Conservation (phyloP, 2,888 invertebrate species). For the Ormia ochracea region DNA sequence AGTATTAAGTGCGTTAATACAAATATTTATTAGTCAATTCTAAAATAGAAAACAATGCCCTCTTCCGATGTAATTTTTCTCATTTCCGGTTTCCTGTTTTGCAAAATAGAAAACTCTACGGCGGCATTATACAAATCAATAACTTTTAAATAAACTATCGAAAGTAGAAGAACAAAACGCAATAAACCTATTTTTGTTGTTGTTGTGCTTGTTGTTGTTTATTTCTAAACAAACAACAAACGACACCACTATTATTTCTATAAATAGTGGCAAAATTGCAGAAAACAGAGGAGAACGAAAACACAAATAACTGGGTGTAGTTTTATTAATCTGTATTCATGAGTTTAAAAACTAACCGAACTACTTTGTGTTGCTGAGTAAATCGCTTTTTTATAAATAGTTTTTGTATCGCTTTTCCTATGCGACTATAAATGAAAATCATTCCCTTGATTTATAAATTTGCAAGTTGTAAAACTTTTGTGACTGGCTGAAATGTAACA, state of each 20-base stretch:
- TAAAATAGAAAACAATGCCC: slow-evolving; percentile 28
- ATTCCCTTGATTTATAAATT: not conserved
- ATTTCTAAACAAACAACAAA: slow-evolving; percentile 19
- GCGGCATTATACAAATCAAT: slow-evolving; percentile 38
- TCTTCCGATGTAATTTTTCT: slow-evolving; percentile 66
- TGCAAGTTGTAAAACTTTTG: slow-evolving; percentile 40
- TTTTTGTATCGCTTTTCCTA: not conserved
- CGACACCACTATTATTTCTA: slow-evolving; percentile 28
- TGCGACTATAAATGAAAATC: not conserved
- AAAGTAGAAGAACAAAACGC: slow-evolving; percentile 22
- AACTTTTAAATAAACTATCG: slow-evolving; percentile 28
- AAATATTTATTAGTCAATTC: slow-evolving; percentile 25
- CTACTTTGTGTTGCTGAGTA: not conserved
- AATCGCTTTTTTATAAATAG: not conserved
- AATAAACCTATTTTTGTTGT: slow-evolving; percentile 5
- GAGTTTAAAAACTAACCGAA: not conserved
- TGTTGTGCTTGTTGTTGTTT: too few relatives aligned
- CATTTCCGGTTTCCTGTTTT: slow-evolving; percentile 70
- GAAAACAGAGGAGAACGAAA: not conserved
- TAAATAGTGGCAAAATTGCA: slow-evolving; percentile 1
- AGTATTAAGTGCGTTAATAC: slow-evolving; percentile 35
- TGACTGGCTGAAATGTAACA: slow-evolving; percentile 44
- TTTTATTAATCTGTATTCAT: slow-evolving; percentile 20
- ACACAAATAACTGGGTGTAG: slow-evolving; percentile 32
- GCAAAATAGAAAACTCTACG: slow-evolving; percentile 25